Percentiles rank a stretch among this genome's conserved stretches.
phyloP scores from a whole-genome alignment of 2,888 invertebrate genomes.

The Lepidochitona cinerea region DNA sequence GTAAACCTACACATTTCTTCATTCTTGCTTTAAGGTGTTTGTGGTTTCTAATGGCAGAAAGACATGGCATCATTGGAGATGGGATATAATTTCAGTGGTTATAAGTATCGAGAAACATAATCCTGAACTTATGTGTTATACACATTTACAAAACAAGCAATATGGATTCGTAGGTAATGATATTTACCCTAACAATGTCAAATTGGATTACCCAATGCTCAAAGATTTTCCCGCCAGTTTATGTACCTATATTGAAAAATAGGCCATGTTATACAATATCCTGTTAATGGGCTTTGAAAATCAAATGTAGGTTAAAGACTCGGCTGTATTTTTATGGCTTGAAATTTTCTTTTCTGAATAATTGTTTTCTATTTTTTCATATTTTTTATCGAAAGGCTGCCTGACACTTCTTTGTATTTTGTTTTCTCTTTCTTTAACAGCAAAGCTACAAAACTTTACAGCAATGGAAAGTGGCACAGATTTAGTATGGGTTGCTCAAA shows the following conservation, averaged over 20 bases:
- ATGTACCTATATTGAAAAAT: too few relatives aligned
- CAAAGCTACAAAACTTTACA: not conserved
- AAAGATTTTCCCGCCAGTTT: too few relatives aligned
- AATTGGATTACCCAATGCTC: too few relatives aligned
- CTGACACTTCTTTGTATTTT: not conserved
- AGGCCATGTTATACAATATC: too few relatives aligned
- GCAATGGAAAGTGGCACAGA: not conserved
- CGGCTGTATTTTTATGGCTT: too few relatives aligned
- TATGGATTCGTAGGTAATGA: conserved; percentile 40
- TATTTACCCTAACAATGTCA: too few relatives aligned
- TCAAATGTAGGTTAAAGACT: too few relatives aligned
- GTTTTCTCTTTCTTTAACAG: not conserved
- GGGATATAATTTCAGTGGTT: conserved; percentile 32
- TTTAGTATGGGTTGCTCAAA: not conserved
- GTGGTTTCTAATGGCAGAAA: conserved; percentile 22
- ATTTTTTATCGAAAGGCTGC: too few relatives aligned
- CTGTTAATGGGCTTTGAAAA: too few relatives aligned
- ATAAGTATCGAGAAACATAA: conserved; percentile 15
- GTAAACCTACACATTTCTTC: too few relatives aligned
- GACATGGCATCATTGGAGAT: conserved; percentile 28
- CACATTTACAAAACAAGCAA: conserved; percentile 33
- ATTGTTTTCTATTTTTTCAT: too few relatives aligned
- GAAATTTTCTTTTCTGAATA: too few relatives aligned
- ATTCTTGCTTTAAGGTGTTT: conserved; percentile 15
- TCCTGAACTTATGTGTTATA: conserved; percentile 32